These are phyloP conservation scores for Ranitomeya imitator DNA, from an alignment of 2,113 vertebrate genomes.

Conservation along the genomic window DNA sequence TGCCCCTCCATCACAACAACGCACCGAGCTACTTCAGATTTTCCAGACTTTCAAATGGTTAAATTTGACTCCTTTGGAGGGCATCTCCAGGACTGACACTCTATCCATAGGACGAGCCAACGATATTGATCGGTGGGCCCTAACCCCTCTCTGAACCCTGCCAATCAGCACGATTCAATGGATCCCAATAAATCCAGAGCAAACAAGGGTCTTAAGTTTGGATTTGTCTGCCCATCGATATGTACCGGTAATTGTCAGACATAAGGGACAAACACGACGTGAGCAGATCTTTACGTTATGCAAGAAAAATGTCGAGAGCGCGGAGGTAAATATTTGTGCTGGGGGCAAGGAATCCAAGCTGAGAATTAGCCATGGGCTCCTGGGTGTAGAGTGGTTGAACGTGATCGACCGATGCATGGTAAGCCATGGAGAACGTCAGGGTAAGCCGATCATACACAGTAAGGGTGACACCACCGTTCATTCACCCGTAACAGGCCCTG, in stretches of 20 bases:
- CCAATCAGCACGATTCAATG: too few relatives aligned
- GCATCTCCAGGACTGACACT: too few relatives aligned
- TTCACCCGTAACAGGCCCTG: neutral
- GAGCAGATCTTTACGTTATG: neutral
- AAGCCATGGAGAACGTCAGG: neutral
- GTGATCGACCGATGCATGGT: neutral
- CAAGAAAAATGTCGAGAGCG: neutral
- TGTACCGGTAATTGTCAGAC: neutral
- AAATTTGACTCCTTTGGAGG: too few relatives aligned
- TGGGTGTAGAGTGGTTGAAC: neutral
- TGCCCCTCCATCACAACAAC: too few relatives aligned
- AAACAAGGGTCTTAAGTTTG: neutral
- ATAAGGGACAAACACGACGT: neutral
- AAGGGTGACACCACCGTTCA: neutral
- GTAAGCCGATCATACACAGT: neutral
- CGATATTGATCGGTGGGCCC: too few relatives aligned
- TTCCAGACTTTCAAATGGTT: too few relatives aligned
- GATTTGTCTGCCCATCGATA: neutral
- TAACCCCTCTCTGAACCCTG: too few relatives aligned
- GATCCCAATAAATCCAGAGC: neutral
- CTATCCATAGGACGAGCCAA: too few relatives aligned
- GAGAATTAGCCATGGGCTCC: neutral
- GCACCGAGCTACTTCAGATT: too few relatives aligned
- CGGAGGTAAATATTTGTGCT: neutral
- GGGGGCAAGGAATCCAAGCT: neutral